Percentiles rank a stretch among this genome's conserved stretches.
phyloP scores from a whole-genome alignment of 2,797 vertebrate species.

The Sciurus vulgaris region DNA sequence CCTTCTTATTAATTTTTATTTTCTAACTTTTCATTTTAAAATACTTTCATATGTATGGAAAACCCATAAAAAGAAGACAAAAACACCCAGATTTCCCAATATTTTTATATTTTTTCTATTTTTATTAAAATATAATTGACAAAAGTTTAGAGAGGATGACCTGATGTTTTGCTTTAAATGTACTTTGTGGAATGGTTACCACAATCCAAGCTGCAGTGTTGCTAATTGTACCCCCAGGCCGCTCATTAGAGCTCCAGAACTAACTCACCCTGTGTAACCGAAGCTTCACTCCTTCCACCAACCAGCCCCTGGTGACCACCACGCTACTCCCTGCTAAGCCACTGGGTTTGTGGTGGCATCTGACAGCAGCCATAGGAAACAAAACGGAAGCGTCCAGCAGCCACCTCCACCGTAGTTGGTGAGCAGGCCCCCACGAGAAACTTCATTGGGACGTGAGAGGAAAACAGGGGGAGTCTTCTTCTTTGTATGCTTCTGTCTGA shows the following conservation, averaged over 20 bases:
- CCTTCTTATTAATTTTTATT: background rate
- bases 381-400: background rate
- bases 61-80: background rate
- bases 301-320: background rate
- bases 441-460: background rate
- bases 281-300: background rate
- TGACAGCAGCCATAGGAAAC: background rate
- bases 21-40: background rate
- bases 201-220: background rate
- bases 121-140: background rate
- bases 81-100: background rate
- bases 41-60: background rate
- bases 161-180: background rate
- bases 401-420: background rate
- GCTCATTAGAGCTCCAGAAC: background rate
- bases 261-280: background rate
- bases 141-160: background rate
- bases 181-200: background rate
- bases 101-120: background rate
- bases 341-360: background rate
- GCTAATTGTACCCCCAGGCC: too few species aligned
- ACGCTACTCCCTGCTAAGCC: background rate
- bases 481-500: background rate
- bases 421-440: background rate
- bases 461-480: background rate